A percentile compares a stretch with the other conserved stretches of the same genome.
phyloP scores from a whole-genome alignment of 2,888 invertebrate genomes.

The Dryobota labecula region DNA sequence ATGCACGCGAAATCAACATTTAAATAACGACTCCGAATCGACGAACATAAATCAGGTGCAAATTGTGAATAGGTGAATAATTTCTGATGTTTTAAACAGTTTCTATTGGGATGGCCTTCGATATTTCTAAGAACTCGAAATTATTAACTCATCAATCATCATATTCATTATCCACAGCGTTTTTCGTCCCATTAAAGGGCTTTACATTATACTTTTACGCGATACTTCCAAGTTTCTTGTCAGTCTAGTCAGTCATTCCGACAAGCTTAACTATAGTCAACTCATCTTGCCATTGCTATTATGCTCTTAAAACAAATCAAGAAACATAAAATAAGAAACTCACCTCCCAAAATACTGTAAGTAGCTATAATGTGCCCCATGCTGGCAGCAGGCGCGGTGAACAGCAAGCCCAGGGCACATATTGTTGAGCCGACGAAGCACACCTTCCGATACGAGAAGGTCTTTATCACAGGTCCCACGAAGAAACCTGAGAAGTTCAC shows the following conservation, averaged over 20 bases:
- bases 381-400: constrained; percentile 93
- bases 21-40: constrained; percentile 1
- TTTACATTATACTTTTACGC: too few species aligned
- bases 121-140: background rate
- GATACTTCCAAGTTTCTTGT: background rate
- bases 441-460: constrained; percentile 93
- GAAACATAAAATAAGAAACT: constrained; percentile 67
- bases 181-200: background rate
- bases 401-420: constrained; percentile 92
- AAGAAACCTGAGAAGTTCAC: constrained; percentile 95
- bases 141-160: background rate
- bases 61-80: constrained; percentile 16
- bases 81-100: background rate
- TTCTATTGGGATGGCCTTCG: constrained; percentile 3
- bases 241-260: background rate
- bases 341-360: constrained; percentile 94
- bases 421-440: constrained; percentile 92
- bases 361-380: constrained; percentile 93
- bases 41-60: constrained; percentile 13
- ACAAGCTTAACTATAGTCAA: background rate
- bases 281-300: background rate
- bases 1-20: constrained; percentile 10
- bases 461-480: constrained; percentile 94
- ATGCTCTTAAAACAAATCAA: background rate
- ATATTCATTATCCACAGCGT: background rate